Base-by-base conservation (phyloP, 2,888 invertebrate species). In the Habrosyne pyritoides region DNA sequence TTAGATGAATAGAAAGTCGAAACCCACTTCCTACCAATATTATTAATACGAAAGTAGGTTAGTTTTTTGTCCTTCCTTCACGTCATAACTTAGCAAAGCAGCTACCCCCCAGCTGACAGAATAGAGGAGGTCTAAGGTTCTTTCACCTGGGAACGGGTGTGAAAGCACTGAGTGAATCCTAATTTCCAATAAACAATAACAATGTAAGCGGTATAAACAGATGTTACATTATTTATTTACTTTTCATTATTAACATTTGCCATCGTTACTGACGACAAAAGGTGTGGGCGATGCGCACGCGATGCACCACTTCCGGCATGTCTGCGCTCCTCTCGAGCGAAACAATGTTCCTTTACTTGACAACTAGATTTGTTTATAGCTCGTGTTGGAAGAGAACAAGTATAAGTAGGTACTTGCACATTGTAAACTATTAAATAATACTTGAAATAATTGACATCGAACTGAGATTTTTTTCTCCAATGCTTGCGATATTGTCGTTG, bases 281-380 rank as follows among this genome's bases (percentile, higher is more conserved):
- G 69, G 71, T 63, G 73, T 69, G 67, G 66, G 66, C 64, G 61
- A 63, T 64, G 74, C 64, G 75, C 83, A 83, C 81, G 83, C 80
- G 77, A 76, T 73, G 73, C 52, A 59, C 66, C 62, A 78, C 82
- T 84, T 87, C 86, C 83, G 83, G 80, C 80, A 80, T 77, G 80
- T 67, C 80, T 73, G 61, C 54, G 63, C 57, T 75, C 68, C 70
- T 75, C 77, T 81, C 81, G 66, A 79, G 80, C 83, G 80, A 66
- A 69, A 76, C 81, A 69, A 18, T 56, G 56, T 56, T 50, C 65
- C 53, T 62, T 57, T 56, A 67, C 63, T 68, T 64, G 57, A 55
- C 57, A 57, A 46, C 18, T 46, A 21, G 18, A 26, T 50, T 47
- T 14, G 10, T 47, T 30, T 42, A 21, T 21, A 10, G n/a, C 18